phyloP scores from a whole-genome alignment of 2,113 vertebrate species.

The Coturnix japonica region DNA sequence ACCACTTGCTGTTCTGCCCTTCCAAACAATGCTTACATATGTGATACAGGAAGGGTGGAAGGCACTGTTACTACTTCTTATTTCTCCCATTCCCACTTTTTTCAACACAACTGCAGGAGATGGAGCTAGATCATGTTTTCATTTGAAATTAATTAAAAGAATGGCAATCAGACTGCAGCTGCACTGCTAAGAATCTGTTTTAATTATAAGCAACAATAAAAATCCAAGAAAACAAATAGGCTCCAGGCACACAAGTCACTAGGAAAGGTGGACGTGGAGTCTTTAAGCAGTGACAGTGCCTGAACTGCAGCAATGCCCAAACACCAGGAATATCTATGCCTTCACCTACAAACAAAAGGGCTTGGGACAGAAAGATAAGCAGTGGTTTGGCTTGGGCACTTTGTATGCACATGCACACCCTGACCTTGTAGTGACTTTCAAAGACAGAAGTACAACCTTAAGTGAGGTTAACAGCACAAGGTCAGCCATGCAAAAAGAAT shows the following conservation, averaged over 20 bases:
- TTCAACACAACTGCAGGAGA: neutral
- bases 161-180: neutral
- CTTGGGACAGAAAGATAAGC: neutral
- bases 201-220: constrained; percentile 20
- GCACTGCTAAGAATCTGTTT: neutral
- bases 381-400: neutral
- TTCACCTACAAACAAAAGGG: neutral
- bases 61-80: neutral
- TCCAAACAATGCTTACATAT: neutral
- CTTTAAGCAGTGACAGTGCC: neutral
- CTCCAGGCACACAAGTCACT: neutral
- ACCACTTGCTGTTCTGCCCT: neutral
- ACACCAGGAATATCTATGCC: fast-evolving
- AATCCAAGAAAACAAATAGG: neutral
- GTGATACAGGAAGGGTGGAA: neutral
- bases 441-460: neutral
- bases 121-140: neutral
- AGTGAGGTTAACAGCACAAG: neutral
- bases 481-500: neutral
- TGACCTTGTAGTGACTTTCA: neutral
- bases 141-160: neutral
- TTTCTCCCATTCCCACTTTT: neutral
- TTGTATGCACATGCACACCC: neutral
- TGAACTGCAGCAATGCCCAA: neutral
- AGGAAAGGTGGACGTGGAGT: neutral